Conservation (phyloP, 2,888 invertebrate genomes). For the Holacanthella duospinosa region DNA sequence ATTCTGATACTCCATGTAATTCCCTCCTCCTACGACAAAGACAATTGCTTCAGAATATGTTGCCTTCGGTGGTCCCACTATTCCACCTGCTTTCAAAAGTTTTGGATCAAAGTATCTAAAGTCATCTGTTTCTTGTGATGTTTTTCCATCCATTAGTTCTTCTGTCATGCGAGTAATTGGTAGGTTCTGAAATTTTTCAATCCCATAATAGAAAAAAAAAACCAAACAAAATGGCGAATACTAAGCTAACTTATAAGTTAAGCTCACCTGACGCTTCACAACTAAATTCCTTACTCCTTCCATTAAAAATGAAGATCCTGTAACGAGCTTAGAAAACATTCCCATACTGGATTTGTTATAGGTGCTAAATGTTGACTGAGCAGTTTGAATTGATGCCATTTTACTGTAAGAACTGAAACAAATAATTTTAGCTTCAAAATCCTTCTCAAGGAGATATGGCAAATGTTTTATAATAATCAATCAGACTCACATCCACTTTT, state of each 20-base stretch:
- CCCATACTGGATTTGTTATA: conserved; percentile 43
- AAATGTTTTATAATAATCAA: neutral
- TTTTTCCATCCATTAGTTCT: conserved; percentile 70
- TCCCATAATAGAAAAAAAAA: neutral
- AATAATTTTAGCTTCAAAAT: neutral
- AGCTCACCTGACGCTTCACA: conserved; percentile 84
- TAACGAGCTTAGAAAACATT: conserved; percentile 96
- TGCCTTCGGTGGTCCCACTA: conserved; percentile 14
- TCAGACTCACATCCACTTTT: conserved; percentile 71
- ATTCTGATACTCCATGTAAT: conserved; percentile 99
- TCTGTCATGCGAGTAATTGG: conserved; percentile 91
- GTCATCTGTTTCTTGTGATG: conserved; percentile 68
- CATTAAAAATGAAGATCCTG: conserved; percentile 97
- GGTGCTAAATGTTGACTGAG: conserved; percentile 4
- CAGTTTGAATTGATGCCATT: conserved; percentile 46
- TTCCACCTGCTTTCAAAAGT: conserved; percentile 59
- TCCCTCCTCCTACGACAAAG: conserved; percentile 85
- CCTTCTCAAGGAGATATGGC: neutral
- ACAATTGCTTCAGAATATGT: conserved; percentile 62
- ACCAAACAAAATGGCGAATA: neutral
- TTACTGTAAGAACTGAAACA: conserved; percentile 61
- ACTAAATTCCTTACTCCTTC: conserved; percentile 98
- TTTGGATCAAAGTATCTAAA: conserved; percentile 93
- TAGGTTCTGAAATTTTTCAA: conserved; percentile 55
- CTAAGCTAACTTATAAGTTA: no score